Evolutionary conservation across 2,113 vertebrate species (phyloP), one percentile per base, ranked within the genome.

Genomic region (Megaceryle maxima): DNA sequence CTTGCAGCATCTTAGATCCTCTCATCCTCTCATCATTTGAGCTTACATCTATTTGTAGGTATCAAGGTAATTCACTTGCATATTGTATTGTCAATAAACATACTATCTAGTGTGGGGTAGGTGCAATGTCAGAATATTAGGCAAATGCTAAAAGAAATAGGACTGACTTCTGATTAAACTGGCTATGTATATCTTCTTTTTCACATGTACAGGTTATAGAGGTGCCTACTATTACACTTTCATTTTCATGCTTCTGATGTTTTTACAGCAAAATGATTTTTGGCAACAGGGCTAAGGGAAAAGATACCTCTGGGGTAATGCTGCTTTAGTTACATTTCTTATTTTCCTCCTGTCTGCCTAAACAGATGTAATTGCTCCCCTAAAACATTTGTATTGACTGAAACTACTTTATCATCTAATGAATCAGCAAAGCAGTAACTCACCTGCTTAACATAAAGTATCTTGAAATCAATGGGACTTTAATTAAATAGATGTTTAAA

Each of bases 351-450:
- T 80, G 41, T 50, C 72, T 90, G 11, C 37, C 56, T 90, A 63
- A 90, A 67, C 16, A 88, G n/a, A 70, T 24, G 3, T 15, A 92
- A 82, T 56, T 91, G 21, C 25, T 75, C 37, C n/a, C 19, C 69
- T 82, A 59, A 89, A 95, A 82, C 35, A 63, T 91, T 75, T 87
- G 12, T 83, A 62, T 90, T 94, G 90, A 77, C 66, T 62, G 16
- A 72, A 87, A 48, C 0, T 2, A 69, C 57, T 90, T 90, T 64
- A 85, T 79, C 39, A 50, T 53, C 66, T 73, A 72, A 73, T n/a
- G 57, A 92, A 95, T 89, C 62, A 92, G 60, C 62, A 95, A 87
- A 88, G 59, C 25, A 28, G 41, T 79, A 76, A 39, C 55, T 53
- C 55, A 89, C 74, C 37, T 77, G 21, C 35, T 94, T 83, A 73